Evolutionary conservation across 2,888 invertebrate species (phyloP).

Genomic region (Ectemnius lituratus): DNA sequence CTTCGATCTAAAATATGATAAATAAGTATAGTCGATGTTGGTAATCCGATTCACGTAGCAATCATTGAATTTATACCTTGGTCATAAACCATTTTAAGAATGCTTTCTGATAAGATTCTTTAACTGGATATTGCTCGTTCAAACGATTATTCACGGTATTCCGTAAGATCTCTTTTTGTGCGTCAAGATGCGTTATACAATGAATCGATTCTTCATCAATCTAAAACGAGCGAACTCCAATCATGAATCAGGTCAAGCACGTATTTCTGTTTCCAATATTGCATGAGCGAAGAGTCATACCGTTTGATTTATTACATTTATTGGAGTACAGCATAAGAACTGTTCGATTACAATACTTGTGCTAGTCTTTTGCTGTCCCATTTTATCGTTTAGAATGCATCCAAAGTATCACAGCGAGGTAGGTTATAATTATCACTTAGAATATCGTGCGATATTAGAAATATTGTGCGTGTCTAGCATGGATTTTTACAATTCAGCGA

Average conservation of each 20-base stretch:
- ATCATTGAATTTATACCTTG: constrained; percentile 62
- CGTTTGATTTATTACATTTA: constrained; percentile 60
- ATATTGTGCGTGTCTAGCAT: not conserved
- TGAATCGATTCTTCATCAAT: constrained; percentile 17
- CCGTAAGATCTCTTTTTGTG: constrained; percentile 81
- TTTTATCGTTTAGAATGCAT: constrained; percentile 9
- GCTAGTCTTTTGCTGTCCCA: constrained; percentile 19
- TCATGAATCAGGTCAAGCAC: too few relatives aligned
- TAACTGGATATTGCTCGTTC: constrained; percentile 82
- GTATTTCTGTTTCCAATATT: too few relatives aligned
- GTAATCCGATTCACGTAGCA: not conserved
- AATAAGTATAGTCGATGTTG: constrained; percentile 12
- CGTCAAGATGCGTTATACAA: constrained; percentile 37
- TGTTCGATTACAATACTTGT: constrained; percentile 58
- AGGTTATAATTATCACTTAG: constrained; percentile 2
- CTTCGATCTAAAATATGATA: constrained; percentile 78
- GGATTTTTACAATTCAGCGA: too few relatives aligned
- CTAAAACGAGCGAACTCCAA: not conserved
- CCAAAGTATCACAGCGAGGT: not conserved
- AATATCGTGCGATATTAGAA: not conserved
- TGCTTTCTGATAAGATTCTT: constrained; percentile 81
- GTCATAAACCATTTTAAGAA: constrained; percentile 84
- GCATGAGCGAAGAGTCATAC: constrained; percentile 48
- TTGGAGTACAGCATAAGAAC: constrained; percentile 68
- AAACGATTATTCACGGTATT: constrained; percentile 80